phyloP scores from a whole-genome alignment of 1,140 invertebrate genomes.

The Portunus trituberculatus region DNA sequence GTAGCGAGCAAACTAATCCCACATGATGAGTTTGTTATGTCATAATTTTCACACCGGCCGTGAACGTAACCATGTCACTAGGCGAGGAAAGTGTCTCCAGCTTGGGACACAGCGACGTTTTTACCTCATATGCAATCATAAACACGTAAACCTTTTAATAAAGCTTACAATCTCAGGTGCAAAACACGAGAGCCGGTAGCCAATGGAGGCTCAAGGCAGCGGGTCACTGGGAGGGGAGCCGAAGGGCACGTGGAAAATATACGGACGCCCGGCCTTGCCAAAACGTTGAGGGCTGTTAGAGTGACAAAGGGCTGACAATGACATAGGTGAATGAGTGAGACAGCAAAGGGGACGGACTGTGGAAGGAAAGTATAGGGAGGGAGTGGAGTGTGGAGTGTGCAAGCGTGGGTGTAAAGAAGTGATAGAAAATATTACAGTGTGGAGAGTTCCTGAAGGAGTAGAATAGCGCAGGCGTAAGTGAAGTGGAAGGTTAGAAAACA shows the following conservation, averaged over 20 bases:
- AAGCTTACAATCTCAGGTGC: background rate
- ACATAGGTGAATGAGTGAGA: constrained; percentile 30
- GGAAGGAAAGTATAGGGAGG: background rate
- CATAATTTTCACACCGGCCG: background rate
- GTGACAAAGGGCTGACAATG: constrained; percentile 39
- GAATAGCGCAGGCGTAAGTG: background rate
- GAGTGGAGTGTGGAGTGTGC: background rate
- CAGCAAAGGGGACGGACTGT: background rate
- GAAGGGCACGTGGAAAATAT: background rate
- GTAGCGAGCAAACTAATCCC: background rate
- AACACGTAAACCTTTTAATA: background rate
- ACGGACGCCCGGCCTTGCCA: background rate
- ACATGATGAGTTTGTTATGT: constrained; percentile 3
- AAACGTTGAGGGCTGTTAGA: constrained; percentile 12
- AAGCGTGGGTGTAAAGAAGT: background rate
- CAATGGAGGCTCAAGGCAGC: background rate
- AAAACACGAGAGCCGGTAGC: background rate
- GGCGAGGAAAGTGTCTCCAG: background rate
- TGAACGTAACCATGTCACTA: background rate
- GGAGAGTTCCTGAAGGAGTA: background rate
- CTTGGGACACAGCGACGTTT: background rate
- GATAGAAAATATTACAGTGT: background rate
- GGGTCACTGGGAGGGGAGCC: background rate
- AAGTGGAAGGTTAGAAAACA: background rate
- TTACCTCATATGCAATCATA: background rate